Percentiles rank a stretch among this genome's conserved stretches.
These are phyloP conservation scores for Myotis findleyi DNA, from an alignment of 2,797 vertebrate genomes.

Conservation along the genomic window DNA sequence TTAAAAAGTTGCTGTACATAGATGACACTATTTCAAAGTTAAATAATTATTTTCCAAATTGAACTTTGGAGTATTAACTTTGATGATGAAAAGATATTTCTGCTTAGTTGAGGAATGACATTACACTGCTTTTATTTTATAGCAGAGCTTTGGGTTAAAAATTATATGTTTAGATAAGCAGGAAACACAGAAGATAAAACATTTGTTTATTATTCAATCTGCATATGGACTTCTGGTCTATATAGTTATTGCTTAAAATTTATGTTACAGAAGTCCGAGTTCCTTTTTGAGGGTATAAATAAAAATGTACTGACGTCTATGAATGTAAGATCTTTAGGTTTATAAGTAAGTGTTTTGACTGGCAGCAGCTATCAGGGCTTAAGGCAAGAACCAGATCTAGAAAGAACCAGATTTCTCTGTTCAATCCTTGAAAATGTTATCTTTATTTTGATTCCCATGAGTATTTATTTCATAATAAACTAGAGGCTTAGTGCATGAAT, in stretches of 20 bases:
- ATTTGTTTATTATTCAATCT: background rate
- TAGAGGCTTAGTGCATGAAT: no score
- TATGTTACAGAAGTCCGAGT: background rate
- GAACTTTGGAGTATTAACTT: constrained; percentile 2
- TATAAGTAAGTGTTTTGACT: constrained; percentile 51
- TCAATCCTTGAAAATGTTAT: background rate
- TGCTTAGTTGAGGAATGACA: background rate
- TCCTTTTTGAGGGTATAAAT: background rate
- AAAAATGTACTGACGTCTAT: constrained; percentile 20
- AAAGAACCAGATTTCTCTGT: constrained; percentile 28
- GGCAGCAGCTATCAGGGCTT: background rate
- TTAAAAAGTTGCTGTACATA: background rate
- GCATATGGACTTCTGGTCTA: background rate
- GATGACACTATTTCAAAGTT: background rate
- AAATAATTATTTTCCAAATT: background rate
- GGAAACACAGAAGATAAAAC: background rate
- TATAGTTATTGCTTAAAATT: background rate
- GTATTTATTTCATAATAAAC: constrained; percentile 20
- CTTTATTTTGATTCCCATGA: constrained; percentile 29
- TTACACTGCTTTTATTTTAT: background rate
- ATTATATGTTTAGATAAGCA: background rate
- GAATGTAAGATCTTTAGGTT: background rate
- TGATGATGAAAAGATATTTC: background rate
- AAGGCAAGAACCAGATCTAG: constrained; percentile 4
- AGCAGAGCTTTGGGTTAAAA: background rate